Evolutionary conservation across 2,888 invertebrate species (phyloP).

Genomic region (Nebria salina): DNA sequence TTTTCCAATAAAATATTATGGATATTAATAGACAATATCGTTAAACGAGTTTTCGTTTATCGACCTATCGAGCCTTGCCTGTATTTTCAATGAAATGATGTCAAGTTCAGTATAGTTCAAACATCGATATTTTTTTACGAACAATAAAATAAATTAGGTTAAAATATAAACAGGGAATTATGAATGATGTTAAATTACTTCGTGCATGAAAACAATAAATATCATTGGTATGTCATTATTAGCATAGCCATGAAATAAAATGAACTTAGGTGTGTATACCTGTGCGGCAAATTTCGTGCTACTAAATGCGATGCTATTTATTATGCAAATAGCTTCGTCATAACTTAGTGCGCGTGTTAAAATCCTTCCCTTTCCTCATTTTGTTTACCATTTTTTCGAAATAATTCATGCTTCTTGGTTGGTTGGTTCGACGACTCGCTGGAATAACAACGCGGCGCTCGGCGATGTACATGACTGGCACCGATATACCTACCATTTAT

Average conservation of each 20-base stretch:
- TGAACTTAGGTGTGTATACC: not conserved
- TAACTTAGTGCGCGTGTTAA: not conserved
- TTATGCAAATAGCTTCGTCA: slow-evolving; percentile 10
- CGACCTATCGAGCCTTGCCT: too few species aligned
- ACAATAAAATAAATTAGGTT: too few species aligned
- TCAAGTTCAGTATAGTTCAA: too few species aligned
- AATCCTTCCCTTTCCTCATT: slow-evolving; percentile 8
- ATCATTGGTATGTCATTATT: slow-evolving; percentile 7
- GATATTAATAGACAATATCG: too few species aligned
- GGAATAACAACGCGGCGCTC: not conserved
- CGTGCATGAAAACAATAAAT: not conserved
- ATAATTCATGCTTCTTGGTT: slow-evolving; percentile 9
- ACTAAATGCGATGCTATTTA: slow-evolving; percentile 4
- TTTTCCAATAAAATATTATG: too few species aligned
- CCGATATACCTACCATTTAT: not conserved
- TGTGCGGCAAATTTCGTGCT: slow-evolving; percentile 13
- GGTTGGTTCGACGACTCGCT: not conserved
- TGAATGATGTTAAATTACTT: too few species aligned
- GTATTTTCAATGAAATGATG: too few species aligned
- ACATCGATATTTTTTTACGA: too few species aligned
- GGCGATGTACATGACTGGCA: slow-evolving; percentile 12
- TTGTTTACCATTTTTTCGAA: slow-evolving; percentile 17
- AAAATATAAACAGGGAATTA: too few species aligned
- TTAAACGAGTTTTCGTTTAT: too few species aligned
- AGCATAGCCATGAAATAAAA: slow-evolving; percentile 16